Evolutionary conservation across 2,113 vertebrate species (phyloP), one percentile per base, ranked within the genome.

Genomic region (Drymodes brunneopygia): DNA sequence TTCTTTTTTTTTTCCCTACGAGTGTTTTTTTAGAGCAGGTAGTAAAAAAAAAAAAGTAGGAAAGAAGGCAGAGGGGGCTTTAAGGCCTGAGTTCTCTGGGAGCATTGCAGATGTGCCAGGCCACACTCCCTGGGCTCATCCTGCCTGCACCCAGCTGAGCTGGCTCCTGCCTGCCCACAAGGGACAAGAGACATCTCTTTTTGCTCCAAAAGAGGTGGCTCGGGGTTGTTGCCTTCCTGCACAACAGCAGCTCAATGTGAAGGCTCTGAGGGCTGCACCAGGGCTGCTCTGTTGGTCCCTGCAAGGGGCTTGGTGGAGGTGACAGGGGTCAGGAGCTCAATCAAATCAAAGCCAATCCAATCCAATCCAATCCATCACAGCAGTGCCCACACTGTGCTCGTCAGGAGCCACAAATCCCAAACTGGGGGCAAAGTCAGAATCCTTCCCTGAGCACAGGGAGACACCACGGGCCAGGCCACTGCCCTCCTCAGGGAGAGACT

Each of bases 21-120:
- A 58, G 50, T 7, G n/a, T 58, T 92, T 67, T 92, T 91, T 80
- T 38, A 86, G 80, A 84, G 53, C 53, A 87, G 88, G 82, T 85
- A 48, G 16, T 38, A 61, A 44, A 45, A 57, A 42, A 33, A 35
- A 40, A 44, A 25, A 62, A n/a, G 11, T 5, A 25, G 25, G 38
- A 48, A 50, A 78, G 48, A 88, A 81, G 42, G 24, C 54, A 45
- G 40, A 38, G 29, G 54, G 51, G 64, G 65, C 50, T 50, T 54
- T 22, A 36, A 57, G 60, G 60, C 42, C 25, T 77, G 1, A 74
- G 71, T 8, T 42, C 10, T 25, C 28, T 31, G 31, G 42, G 62
- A 51, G 73, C 69, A 29, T 42, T 15, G 4, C 22, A 36, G 57
- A 75, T 22, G 51, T n/a, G 48, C 33, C 78, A 14, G 36, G 10